These are phyloP conservation scores for Aphelenchoides avenae DNA, from an alignment of 1,140 invertebrate genomes.

Conservation along the genomic window DNA sequence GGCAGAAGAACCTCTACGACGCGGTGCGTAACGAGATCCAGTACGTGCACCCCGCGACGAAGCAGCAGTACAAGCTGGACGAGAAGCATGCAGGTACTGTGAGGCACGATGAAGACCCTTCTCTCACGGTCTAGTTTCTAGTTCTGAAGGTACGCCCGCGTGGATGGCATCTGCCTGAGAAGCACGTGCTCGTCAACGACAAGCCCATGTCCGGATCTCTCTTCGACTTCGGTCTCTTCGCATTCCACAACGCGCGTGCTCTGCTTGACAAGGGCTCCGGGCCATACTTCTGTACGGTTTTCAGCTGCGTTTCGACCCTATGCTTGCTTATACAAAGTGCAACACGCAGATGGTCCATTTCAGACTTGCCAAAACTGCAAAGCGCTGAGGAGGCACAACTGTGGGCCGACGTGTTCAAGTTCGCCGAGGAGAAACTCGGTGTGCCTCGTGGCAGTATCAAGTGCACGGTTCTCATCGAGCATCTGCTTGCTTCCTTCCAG, in stretches of 20 bases:
- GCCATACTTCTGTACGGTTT: constrained; percentile 66
- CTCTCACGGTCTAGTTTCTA: constrained; percentile 42
- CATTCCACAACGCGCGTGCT: constrained; percentile 67
- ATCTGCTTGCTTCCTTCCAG: constrained; percentile 66
- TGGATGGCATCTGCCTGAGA: constrained; percentile 73
- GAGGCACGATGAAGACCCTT: constrained; percentile 7
- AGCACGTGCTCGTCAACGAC: constrained; percentile 69
- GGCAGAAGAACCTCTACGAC: constrained; percentile 67
- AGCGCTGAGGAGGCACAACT: constrained; percentile 66
- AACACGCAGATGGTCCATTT: no score
- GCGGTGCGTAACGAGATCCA: constrained; percentile 65
- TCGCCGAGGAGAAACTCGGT: constrained; percentile 66
- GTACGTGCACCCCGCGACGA: constrained; percentile 56
- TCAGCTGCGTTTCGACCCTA: no score
- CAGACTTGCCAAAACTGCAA: constrained; percentile 72
- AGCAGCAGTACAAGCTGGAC: constrained; percentile 52
- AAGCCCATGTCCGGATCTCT: constrained; percentile 68
- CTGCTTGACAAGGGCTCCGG: constrained; percentile 65
- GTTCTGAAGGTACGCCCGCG: constrained; percentile 69
- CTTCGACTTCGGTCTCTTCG: constrained; percentile 69
- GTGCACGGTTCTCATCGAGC: constrained; percentile 72
- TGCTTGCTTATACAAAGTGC: no score
- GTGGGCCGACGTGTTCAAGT: constrained; percentile 73
- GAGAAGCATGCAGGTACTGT: constrained; percentile 47
- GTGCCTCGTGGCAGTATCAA: constrained; percentile 66